A percentile compares a stretch with the other conserved stretches of the same genome.
Conservation (phyloP, 2,113 vertebrate species). For the Vimba vimba region DNA sequence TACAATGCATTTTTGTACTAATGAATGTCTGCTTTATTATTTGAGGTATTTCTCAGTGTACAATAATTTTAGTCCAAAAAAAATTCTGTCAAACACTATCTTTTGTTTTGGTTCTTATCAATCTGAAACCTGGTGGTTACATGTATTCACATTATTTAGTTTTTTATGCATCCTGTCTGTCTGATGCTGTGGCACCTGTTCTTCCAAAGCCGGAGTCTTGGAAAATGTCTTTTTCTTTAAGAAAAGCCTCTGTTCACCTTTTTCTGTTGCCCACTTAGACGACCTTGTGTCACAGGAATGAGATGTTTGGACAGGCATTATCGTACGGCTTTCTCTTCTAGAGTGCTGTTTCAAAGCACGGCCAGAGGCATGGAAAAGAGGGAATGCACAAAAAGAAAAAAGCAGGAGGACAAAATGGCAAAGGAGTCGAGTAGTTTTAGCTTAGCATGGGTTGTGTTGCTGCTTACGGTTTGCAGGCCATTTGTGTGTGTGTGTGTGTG, state of each 20-base stretch:
- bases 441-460: not conserved
- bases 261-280: conserved; percentile 58
- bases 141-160: not conserved
- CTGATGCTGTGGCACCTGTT: not conserved
- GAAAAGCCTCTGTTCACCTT: not conserved
- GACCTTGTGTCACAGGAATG: conserved; percentile 54
- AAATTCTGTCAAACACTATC: not conserved
- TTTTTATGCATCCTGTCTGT: conserved; percentile 2
- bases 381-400: conserved; percentile 4
- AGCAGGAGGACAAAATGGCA: not conserved
- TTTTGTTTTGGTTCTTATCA: not conserved
- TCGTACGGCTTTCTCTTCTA: conserved; percentile 52
- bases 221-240: not conserved
- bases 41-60: not conserved
- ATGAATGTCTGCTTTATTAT: not conserved
- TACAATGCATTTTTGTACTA: not conserved
- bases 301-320: conserved; percentile 60
- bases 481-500: not conserved
- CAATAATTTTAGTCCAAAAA: not conserved
- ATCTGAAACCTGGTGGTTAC: not conserved
- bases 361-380: conserved; percentile 46
- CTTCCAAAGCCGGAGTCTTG: not conserved
- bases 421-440: conserved; percentile 36
- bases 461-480: conserved; percentile 6
- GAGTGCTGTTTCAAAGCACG: conserved; percentile 51